Base-by-base conservation (phyloP, 2,113 vertebrate species). In the Trochalopteron elliotii region DNA sequence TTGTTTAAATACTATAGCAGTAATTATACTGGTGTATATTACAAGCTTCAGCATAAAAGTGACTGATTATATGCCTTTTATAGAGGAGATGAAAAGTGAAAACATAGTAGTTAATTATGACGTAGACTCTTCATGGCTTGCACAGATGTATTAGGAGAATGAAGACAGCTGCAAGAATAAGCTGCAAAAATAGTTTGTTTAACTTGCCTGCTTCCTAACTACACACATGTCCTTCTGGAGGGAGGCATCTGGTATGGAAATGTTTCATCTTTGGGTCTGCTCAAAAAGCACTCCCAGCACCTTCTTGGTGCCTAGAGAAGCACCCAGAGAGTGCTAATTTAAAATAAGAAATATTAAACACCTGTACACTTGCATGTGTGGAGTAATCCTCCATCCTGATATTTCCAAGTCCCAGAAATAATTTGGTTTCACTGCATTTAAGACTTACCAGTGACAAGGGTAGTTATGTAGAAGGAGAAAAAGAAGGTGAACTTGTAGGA, bases 151-250 rank as follows among this genome's bases (percentile, higher is more conserved):
- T 30, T 37, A 40, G 76, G 30, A 90, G 45, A 93, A 93, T 56
- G 89, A 83, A 97, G 71, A 57, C 84, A 94, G 87, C 82, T 94
- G 90, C 49, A 57, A 55, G 80, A 77, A 71, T 47, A 70, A 91
- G 39, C 63, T 72, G 93, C 75, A 95, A 78, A 71, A 72, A 75
- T 28, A 77, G 70, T 69, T 88, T 89, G 49, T 78, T 91, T 94
- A 83, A 37, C 37, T 88, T 89, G 75, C n/a, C 76, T 61, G n/a
- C 77, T 91, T 70, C 61, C 39, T 81, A 60, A 39, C 53, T 52
- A 5, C 57, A 37, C 65, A 61, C 31, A 17, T 67, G 65, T 55
- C 42, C 83, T 91, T 90, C 42, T 90, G 16, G 25, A 82, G 22
- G 47, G 74, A 90, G 52, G 21, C 37, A 67, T 70, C 23, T 81